Evolutionary conservation across 37 sponge, comb jelly and placozoan species (phyloP).

Genomic region (Spongilla lacustris): DNA sequence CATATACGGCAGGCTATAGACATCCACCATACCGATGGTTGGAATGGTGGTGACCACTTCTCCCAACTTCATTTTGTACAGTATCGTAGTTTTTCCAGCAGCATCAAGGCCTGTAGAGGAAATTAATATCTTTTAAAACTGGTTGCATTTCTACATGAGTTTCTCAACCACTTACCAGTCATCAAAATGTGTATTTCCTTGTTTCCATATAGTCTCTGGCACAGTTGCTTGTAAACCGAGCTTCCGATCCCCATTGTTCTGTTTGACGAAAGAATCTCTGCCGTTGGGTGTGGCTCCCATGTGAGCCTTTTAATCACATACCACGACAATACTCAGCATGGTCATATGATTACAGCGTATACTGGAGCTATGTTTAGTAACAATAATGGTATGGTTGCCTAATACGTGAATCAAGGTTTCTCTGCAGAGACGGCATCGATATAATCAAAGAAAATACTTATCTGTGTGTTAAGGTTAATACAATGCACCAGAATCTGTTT

Average conservation of each 20-base stretch:
- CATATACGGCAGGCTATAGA: no score
- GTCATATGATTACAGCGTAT: neutral
- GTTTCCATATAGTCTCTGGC: conserved; percentile 4
- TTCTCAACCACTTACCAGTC: conserved; percentile 22
- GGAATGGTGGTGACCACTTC: conserved; percentile 91
- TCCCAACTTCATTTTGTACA: conserved; percentile 91
- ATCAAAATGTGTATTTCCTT: conserved; percentile 41
- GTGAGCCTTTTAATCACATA: no score
- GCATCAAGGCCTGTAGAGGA: conserved; percentile 86
- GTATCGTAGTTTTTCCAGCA: conserved; percentile 88
- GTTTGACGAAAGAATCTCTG: no score
- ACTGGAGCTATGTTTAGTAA: neutral
- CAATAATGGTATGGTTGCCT: neutral
- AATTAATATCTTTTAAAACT: no score
- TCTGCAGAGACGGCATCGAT: no score
- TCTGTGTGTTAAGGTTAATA: no score
- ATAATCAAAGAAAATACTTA: no score
- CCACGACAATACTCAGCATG: no score
- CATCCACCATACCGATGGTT: conserved; percentile 88
- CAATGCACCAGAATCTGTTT: no score
- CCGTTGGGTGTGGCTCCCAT: no score
- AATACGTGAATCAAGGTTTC: no score
- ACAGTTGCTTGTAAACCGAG: neutral
- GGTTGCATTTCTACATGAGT: neutral
- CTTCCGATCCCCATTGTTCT: neutral